Evolutionary conservation across 2,113 vertebrate species (phyloP), one percentile per base, ranked within the genome.

Genomic region (Taxidea taxus): DNA sequence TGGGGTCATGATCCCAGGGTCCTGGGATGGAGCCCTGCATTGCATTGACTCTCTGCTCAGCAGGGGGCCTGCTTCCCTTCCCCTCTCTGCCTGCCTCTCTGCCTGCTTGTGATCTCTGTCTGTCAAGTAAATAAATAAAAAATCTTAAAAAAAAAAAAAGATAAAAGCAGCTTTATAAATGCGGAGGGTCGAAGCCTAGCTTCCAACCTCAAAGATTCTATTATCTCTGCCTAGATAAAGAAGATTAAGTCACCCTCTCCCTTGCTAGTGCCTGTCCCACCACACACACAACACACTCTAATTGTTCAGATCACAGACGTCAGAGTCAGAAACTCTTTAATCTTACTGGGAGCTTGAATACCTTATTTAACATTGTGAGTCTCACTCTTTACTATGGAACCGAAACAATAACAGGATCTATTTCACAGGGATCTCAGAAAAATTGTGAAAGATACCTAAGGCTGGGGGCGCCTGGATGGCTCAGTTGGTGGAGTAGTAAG

Each of bases 261-360:
- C 6, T 70, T 27, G 49, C 25, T 20, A 84, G 25, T 0, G 47
- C n/a, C 2, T 1, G 8, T 8, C 25, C 3, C 18, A 37, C 6
- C 27, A 54, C 31, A 62, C 20, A 56, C 34, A 66, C 15, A 47
- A 27, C 68, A 75, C 12, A 29, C n/a, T 29, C 0, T 72, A 64
- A 89, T 60, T 51, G 54, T 37, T 78, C 64, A 75, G 37, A 87
- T 31, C 42, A 42, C 31, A 83, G 29, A 49, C 23, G 27, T 72
- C 18, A n/a, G 44, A 56, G 3, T 74, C 29, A 91, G 64, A 93
- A 68, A 82, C n/a, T 42, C 51, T 93, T 74, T 77, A 72, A n/a
- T 82, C 18, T 31, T 11, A 1, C 14, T 94, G 14, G 74, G n/a
- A 83, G 2, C 27, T 51, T 77, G 6, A 85, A 58, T 0, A 92